Conservation (phyloP, 2,888 invertebrate genomes). For the Tiphia femorata region DNA sequence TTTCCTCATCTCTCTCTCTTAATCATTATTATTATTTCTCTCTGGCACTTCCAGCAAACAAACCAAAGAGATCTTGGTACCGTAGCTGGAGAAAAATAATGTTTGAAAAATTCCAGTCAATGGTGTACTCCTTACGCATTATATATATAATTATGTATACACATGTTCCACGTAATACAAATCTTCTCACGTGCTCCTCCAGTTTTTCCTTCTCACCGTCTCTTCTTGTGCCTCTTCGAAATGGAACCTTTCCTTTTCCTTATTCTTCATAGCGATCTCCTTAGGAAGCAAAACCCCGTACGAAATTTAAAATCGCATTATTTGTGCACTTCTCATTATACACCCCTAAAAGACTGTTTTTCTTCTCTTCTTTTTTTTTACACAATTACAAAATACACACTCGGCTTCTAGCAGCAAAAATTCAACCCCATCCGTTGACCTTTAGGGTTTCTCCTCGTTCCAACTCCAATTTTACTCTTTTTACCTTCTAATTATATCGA, state of each 20-base stretch:
- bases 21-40: not conserved
- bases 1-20: not conserved
- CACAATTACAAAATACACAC: conserved; percentile 49
- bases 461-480: no score
- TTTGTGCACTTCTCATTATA: not conserved
- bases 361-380: conserved; percentile 16
- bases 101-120: conserved; percentile 37
- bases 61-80: conserved; percentile 7
- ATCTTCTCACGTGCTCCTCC: no score
- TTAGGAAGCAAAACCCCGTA: conserved; percentile 14
- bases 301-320: conserved; percentile 5
- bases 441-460: no score
- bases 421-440: no score
- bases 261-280: not conserved
- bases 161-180: conserved; percentile 29
- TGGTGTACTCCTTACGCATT: conserved; percentile 24
- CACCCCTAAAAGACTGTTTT: not conserved
- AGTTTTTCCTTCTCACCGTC: no score
- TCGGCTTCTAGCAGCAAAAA: no score
- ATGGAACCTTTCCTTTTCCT: conserved; percentile 8
- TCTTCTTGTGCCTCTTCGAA: no score
- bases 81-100: conserved; percentile 44
- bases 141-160: conserved; percentile 16
- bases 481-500: not conserved
- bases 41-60: not conserved